A percentile compares a stretch with the other conserved stretches of the same genome.
Conservation (phyloP, 2,888 invertebrate genomes). For the Mesoligia furuncula region DNA sequence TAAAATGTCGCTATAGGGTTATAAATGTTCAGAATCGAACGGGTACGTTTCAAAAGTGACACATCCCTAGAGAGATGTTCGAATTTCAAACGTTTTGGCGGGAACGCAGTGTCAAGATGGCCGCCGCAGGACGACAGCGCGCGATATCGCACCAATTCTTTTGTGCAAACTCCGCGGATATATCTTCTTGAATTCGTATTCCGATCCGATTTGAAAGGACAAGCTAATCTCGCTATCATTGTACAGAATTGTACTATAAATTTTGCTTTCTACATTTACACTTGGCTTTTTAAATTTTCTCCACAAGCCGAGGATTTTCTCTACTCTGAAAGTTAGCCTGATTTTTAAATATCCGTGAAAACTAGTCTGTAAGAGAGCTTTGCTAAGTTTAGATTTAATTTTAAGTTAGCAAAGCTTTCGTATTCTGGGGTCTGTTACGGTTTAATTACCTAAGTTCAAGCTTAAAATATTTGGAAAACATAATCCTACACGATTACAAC, state of each 20-base stretch:
- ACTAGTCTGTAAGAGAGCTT: slow-evolving; percentile 9
- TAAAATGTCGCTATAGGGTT: slow-evolving; percentile 43
- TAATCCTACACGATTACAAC: slow-evolving; percentile 18
- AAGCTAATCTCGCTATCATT: slow-evolving; percentile 84
- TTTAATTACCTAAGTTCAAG: slow-evolving; percentile 32
- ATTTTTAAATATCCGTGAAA: slow-evolving; percentile 40
- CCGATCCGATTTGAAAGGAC: slow-evolving; percentile 84
- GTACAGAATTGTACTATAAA: slow-evolving; percentile 75
- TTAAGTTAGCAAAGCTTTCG: slow-evolving; percentile 19
- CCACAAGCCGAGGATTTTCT: slow-evolving; percentile 28
- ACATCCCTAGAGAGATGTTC: slow-evolving; percentile 82
- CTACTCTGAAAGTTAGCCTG: slow-evolving; percentile 40
- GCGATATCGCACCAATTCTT: slow-evolving; percentile 88
- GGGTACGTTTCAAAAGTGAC: slow-evolving; percentile 71
- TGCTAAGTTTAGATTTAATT: slow-evolving; percentile 36
- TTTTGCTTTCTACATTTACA: slow-evolving; percentile 65
- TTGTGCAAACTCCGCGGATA: slow-evolving; percentile 83
- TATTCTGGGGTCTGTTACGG: slow-evolving; percentile 21
- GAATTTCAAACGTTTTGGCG: slow-evolving; percentile 86
- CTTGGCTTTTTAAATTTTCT: slow-evolving; percentile 53
- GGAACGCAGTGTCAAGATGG: slow-evolving; percentile 81
- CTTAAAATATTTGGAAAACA: slow-evolving; percentile 44
- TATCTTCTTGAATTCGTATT: slow-evolving; percentile 82
- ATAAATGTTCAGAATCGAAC: slow-evolving; percentile 62
- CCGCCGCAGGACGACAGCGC: slow-evolving; percentile 75